Evolutionary conservation across 2,888 invertebrate species (phyloP).

Genomic region (Acanthopleura granulata): DNA sequence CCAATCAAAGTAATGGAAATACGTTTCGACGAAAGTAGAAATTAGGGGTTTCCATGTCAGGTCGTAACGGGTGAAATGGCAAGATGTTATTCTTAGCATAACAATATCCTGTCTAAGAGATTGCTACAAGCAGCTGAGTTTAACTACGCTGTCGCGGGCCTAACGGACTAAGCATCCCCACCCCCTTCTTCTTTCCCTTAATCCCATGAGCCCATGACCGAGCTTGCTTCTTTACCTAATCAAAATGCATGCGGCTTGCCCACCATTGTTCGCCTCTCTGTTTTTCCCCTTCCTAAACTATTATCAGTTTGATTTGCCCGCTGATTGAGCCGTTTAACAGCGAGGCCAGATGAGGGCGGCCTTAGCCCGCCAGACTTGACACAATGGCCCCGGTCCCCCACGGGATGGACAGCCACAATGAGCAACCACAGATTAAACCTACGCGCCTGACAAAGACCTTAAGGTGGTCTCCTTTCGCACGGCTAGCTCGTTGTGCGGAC

Average conservation of each 20-base stretch:
- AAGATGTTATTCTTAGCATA: neutral
- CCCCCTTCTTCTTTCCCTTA: too few relatives aligned
- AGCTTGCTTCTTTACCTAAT: too few relatives aligned
- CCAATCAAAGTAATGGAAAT: constrained; percentile 5
- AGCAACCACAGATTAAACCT: neutral
- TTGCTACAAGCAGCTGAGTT: too few relatives aligned
- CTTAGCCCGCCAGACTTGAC: neutral
- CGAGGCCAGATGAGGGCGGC: neutral
- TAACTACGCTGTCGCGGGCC: too few relatives aligned
- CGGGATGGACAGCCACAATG: neutral
- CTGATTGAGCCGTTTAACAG: constrained; percentile 1
- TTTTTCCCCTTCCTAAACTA: neutral
- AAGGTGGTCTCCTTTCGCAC: neutral
- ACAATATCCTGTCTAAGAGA: too few relatives aligned
- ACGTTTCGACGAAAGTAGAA: neutral
- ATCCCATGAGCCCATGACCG: too few relatives aligned
- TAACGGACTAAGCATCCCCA: too few relatives aligned
- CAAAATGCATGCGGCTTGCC: too few relatives aligned
- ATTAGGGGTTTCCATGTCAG: neutral
- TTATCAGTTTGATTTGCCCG: constrained; percentile 2
- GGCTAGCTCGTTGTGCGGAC: neutral
- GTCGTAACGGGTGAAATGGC: neutral
- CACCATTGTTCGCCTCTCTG: neutral
- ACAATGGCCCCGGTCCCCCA: neutral
- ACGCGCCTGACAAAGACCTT: neutral